Evolutionary conservation across 1,140 invertebrate genomes (phyloP).

Genomic region (Triops cancriformis): DNA sequence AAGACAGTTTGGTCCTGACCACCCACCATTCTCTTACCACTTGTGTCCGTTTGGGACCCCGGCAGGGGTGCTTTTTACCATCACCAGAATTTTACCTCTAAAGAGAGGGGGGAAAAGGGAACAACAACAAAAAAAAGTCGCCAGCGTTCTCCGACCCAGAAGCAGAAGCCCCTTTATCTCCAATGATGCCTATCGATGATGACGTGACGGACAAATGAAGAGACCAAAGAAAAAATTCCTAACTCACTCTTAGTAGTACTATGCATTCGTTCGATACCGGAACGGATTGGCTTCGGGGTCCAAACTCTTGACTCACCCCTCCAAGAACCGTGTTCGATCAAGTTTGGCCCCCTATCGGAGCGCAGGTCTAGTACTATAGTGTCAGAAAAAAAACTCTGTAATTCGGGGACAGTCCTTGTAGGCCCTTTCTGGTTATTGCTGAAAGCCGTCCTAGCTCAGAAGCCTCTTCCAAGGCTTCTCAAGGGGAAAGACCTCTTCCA

Average conservation of each 20-base stretch:
- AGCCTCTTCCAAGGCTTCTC: too few species aligned
- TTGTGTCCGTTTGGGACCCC: background rate
- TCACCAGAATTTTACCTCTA: background rate
- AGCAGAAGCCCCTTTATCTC: background rate
- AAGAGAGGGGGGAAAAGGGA: background rate
- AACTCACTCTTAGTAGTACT: background rate
- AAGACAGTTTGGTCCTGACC: background rate
- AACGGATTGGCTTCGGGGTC: background rate
- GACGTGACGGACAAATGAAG: constrained; percentile 5
- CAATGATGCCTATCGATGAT: background rate
- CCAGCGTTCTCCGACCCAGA: background rate
- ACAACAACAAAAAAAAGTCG: background rate
- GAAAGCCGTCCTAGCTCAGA: too few species aligned
- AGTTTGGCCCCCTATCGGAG: background rate
- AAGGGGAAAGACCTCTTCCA: too few species aligned
- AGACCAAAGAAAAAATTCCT: background rate
- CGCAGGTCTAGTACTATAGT: too few species aligned
- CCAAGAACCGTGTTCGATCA: background rate
- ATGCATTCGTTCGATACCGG: background rate
- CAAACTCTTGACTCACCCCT: background rate
- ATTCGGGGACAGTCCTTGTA: too few species aligned
- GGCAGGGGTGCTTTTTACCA: background rate
- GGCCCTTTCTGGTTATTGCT: too few species aligned
- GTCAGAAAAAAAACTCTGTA: too few species aligned
- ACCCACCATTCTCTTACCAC: constrained; percentile 12